A percentile compares a stretch with the other conserved stretches of the same genome.
Conservation (phyloP, 2,888 invertebrate species). For the Cephonodes hylas region DNA sequence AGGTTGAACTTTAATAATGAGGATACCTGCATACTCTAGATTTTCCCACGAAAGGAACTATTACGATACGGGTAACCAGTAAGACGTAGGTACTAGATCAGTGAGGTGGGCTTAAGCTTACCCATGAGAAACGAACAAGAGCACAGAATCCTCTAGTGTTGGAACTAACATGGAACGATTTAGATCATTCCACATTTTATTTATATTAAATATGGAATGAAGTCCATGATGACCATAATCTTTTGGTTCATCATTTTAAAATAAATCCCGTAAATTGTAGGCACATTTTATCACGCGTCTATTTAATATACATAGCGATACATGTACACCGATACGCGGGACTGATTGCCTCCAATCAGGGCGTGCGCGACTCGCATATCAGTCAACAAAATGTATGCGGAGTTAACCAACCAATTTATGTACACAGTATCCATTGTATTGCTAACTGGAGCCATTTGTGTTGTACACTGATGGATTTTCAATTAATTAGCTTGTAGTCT, state of each 20-base stretch:
- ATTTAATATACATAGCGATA: slow-evolving; percentile 22
- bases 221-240: not conserved
- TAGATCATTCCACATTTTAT: too few species aligned
- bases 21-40: too few species aligned
- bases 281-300: slow-evolving; percentile 18
- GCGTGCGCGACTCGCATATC: slow-evolving; percentile 40
- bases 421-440: slow-evolving; percentile 21
- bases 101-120: too few species aligned
- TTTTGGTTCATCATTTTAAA: not conserved
- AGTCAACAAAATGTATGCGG: slow-evolving; percentile 17
- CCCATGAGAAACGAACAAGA: too few species aligned
- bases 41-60: too few species aligned
- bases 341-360: slow-evolving; percentile 44
- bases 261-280: not conserved
- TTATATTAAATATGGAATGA: not conserved
- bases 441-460: slow-evolving; percentile 19
- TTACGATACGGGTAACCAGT: too few species aligned
- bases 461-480: slow-evolving; percentile 22
- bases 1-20: too few species aligned
- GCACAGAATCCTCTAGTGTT: too few species aligned
- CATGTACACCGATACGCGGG: slow-evolving; percentile 34
- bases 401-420: slow-evolving; percentile 36
- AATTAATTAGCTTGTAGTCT: slow-evolving; percentile 14
- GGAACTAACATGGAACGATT: not conserved
- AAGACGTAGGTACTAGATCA: too few species aligned